Conservation (phyloP, 2,888 invertebrate species). For the Iphiclides podalirius region DNA sequence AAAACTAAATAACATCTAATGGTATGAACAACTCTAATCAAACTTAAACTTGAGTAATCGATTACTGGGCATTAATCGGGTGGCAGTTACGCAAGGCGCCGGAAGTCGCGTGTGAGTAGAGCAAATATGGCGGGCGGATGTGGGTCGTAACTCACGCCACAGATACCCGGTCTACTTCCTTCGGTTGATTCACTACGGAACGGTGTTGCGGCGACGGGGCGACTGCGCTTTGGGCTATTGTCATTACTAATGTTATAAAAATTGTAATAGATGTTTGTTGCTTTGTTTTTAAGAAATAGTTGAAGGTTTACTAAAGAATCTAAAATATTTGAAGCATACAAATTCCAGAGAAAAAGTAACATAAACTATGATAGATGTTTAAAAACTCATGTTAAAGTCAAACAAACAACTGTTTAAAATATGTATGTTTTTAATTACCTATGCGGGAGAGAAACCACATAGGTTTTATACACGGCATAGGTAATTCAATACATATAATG, state of each 20-base stretch:
- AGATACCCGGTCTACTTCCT: constrained; percentile 59
- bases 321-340: no score
- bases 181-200: constrained; percentile 43
- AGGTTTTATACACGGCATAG: no score
- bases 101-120: constrained; percentile 54
- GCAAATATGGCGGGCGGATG: constrained; percentile 74
- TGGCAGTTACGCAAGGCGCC: constrained; percentile 30
- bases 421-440: no score
- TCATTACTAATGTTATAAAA: neutral
- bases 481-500: no score
- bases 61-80: constrained; percentile 33
- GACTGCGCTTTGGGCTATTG: constrained; percentile 1
- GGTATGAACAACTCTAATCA: no score
- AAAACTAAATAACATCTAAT: no score
- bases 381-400: no score
- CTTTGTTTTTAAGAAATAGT: neutral
- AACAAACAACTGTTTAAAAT: no score
- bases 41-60: constrained; percentile 10
- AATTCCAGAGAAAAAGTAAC: no score
- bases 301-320: neutral
- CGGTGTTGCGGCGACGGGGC: constrained; percentile 25
- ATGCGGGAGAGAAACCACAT: no score
- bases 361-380: no score
- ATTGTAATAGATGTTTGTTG: neutral
- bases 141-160: constrained; percentile 73